These are phyloP conservation scores for Probosciger aterrimus DNA, from an alignment of 2,113 vertebrate species.

Conservation along the genomic window DNA sequence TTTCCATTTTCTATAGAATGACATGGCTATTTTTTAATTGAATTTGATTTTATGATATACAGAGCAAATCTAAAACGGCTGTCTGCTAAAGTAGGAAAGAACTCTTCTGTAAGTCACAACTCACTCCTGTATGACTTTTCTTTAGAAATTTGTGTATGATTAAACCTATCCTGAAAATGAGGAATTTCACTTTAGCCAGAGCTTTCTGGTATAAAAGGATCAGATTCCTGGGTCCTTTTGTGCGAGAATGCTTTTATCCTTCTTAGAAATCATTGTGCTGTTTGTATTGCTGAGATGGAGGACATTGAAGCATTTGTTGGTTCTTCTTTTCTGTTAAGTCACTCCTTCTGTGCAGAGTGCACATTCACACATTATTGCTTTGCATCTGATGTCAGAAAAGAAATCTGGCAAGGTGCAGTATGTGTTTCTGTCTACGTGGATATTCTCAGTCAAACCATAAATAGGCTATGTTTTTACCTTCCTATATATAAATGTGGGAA, in stretches of 20 bases:
- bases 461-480: not conserved
- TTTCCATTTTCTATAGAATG: not conserved
- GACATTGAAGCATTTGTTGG: not conserved
- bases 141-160: not conserved
- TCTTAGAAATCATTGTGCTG: not conserved
- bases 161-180: not conserved
- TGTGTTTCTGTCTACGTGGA: not conserved
- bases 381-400: not conserved
- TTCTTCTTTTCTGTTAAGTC: not conserved
- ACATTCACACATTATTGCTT: not conserved
- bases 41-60: not conserved
- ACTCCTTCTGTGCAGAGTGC: not conserved
- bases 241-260: not conserved
- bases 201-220: not conserved
- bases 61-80: not conserved
- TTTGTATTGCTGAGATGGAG: not conserved
- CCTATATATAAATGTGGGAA: not conserved
- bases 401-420: not conserved
- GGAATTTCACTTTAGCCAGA: not conserved
- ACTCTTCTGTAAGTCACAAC: not conserved
- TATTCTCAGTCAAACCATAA: not conserved
- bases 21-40: not conserved
- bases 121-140: not conserved
- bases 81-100: not conserved
- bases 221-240: not conserved